Evolutionary conservation across 1,140 invertebrate species (phyloP).

Genomic region (Popillia japonica): DNA sequence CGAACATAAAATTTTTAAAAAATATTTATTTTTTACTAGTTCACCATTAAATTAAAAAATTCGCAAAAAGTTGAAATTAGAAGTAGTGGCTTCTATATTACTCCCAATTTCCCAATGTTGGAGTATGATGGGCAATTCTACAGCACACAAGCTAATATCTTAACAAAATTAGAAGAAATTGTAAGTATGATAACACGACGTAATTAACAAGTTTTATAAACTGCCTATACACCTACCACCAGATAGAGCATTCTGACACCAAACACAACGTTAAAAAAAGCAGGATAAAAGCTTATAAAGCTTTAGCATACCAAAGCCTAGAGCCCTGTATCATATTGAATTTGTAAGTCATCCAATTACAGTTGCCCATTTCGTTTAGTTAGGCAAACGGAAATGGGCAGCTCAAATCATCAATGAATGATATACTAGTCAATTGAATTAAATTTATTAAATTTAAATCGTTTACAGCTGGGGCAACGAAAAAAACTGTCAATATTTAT

Average conservation of each 20-base stretch:
- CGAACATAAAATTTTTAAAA: no score
- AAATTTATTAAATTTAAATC: background rate
- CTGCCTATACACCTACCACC: background rate
- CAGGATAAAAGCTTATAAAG: constrained; percentile 24
- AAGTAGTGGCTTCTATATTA: background rate
- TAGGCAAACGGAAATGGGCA: no score
- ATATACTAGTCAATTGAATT: background rate
- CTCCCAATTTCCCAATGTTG: background rate
- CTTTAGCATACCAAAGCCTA: background rate
- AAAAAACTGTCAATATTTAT: constrained; percentile 1
- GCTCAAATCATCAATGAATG: no score
- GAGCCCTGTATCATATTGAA: background rate
- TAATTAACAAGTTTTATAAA: background rate
- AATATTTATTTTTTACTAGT: background rate
- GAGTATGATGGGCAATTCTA: background rate
- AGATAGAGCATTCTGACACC: background rate
- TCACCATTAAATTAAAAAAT: background rate
- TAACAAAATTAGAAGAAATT: background rate
- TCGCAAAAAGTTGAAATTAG: background rate
- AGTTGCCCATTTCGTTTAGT: no score
- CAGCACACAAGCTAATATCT: background rate
- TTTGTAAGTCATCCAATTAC: constrained; percentile 28
- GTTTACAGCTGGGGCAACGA: constrained; percentile 25
- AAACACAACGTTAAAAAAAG: background rate
- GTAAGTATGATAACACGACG: background rate